These are phyloP conservation scores for Alosa sapidissima DNA, from an alignment of 2,797 vertebrate genomes.

Conservation along the genomic window DNA sequence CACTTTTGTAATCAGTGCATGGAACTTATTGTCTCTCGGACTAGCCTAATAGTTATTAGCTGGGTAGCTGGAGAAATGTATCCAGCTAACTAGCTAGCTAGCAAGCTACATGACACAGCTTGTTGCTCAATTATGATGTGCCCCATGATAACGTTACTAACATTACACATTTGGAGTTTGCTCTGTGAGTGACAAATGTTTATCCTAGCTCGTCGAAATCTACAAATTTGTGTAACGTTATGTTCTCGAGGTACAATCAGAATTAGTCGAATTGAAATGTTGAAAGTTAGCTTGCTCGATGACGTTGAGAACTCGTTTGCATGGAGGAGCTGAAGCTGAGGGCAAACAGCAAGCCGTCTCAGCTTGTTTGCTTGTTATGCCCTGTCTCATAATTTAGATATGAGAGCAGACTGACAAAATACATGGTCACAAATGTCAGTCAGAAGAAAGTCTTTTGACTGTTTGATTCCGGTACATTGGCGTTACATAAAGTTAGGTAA, in stretches of 20 bases:
- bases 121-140: constrained; percentile 16
- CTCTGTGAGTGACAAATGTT: background rate
- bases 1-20: background rate
- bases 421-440: background rate
- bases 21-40: background rate
- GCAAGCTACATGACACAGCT: constrained; percentile 7
- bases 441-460: background rate
- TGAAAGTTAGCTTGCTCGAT: background rate
- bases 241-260: background rate
- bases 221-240: background rate
- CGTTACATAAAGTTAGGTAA: background rate
- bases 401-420: background rate
- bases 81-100: background rate
- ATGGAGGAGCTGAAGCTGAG: background rate
- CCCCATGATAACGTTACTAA: background rate
- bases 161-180: background rate
- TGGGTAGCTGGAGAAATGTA: background rate
- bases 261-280: background rate
- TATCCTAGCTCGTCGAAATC: background rate
- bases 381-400: background rate
- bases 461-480: background rate
- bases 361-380: background rate
- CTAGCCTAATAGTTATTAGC: background rate
- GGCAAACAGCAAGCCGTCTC: background rate
- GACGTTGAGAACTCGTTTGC: background rate